These are phyloP conservation scores for Cnemophilus loriae DNA, from an alignment of 2,113 vertebrate species.

Conservation along the genomic window DNA sequence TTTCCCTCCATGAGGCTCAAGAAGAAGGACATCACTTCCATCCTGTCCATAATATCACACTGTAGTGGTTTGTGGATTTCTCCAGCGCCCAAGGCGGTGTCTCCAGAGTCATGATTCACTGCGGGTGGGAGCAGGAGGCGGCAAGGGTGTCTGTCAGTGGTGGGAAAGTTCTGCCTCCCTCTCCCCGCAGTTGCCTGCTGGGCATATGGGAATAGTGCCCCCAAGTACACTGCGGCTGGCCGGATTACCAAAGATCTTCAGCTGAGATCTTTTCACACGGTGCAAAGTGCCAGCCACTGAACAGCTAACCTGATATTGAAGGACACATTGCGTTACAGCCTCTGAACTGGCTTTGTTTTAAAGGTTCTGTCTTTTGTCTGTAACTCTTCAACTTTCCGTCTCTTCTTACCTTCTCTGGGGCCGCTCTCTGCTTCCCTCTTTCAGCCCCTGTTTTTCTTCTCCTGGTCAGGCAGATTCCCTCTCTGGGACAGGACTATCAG, in stretches of 20 bases:
- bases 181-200: background rate
- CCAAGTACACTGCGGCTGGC: accelerated
- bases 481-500: background rate
- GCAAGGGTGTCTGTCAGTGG: background rate
- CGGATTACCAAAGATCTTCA: background rate
- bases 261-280: slow-evolving; percentile 52
- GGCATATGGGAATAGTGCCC: background rate
- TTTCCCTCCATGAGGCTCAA: background rate
- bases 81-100: background rate
- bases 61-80: background rate
- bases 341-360: slow-evolving; percentile 47
- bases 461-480: background rate
- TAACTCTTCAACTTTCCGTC: background rate
- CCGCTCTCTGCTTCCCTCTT: background rate
- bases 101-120: background rate
- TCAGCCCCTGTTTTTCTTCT: background rate
- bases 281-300: slow-evolving; percentile 18
- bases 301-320: slow-evolving; percentile 41
- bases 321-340: background rate
- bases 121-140: background rate
- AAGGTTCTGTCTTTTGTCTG: slow-evolving; percentile 5
- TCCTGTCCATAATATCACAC: background rate
- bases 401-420: slow-evolving; percentile 35
- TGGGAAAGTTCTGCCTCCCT: slow-evolving; percentile 1
- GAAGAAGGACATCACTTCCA: background rate